A percentile compares a stretch with the other conserved stretches of the same genome.
Conservation (phyloP, 1,140 invertebrate species). For the Parasteatoda tepidariorum region DNA sequence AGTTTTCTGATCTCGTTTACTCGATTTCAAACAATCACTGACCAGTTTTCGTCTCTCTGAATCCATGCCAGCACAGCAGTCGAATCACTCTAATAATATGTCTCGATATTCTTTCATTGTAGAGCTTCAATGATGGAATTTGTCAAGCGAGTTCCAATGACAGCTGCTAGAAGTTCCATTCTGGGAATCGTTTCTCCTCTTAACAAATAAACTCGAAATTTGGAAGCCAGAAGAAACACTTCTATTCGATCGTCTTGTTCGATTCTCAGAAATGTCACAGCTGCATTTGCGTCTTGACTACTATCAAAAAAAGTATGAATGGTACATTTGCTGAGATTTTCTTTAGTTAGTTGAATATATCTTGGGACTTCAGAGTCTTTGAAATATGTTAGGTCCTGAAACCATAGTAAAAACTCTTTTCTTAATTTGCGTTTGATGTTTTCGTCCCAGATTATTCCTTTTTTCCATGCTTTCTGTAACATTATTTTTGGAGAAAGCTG, state of each 20-base stretch:
- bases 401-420: neutral
- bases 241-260: neutral
- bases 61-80: neutral
- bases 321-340: too few relatives aligned
- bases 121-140: neutral
- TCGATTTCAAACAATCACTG: neutral
- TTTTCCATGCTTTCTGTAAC: conserved; percentile 1
- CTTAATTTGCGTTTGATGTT: neutral
- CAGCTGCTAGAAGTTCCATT: conserved; percentile 3
- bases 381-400: neutral
- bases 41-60: neutral
- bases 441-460: neutral
- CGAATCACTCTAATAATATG: neutral
- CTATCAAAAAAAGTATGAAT: neutral
- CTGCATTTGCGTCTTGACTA: neutral
- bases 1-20: neutral
- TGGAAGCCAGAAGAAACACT: neutral
- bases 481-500: neutral
- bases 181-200: neutral
- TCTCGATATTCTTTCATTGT: neutral
- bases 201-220: neutral
- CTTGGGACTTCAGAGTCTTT: neutral
- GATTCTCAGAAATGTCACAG: neutral
- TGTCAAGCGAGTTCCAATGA: neutral
- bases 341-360: neutral